Percentiles rank a stretch among this genome's conserved stretches.
These are phyloP conservation scores for Osmerus mordax DNA, from an alignment of 2,113 vertebrate genomes.

Conservation along the genomic window DNA sequence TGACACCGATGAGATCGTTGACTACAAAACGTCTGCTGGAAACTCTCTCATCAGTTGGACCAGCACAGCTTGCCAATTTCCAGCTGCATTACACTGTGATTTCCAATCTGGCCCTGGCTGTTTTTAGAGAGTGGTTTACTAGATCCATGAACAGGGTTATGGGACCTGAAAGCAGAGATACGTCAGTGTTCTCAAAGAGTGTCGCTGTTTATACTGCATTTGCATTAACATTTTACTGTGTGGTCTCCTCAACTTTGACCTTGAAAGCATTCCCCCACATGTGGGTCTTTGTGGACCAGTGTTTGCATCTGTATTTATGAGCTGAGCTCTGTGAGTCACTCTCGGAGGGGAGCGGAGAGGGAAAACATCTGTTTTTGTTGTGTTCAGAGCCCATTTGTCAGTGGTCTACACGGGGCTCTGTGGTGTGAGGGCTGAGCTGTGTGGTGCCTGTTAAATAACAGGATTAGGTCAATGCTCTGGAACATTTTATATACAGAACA, in stretches of 20 bases:
- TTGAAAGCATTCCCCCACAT: constrained; percentile 36
- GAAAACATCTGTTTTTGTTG: constrained; percentile 58
- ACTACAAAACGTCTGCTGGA: constrained; percentile 44
- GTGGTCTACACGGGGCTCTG: constrained; percentile 27
- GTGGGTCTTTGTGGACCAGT: constrained; percentile 23
- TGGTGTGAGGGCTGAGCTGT: constrained; percentile 17
- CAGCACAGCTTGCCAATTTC: constrained; percentile 24
- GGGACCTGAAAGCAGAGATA: constrained; percentile 3
- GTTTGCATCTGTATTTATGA: constrained; percentile 57
- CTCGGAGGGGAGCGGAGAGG: neutral
- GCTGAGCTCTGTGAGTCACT: constrained; percentile 48
- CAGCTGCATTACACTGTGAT: constrained; percentile 41
- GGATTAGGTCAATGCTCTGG: constrained; percentile 9
- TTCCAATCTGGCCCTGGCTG: constrained; percentile 29
- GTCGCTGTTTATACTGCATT: neutral
- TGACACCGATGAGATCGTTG: constrained; percentile 35
- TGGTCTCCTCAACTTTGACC: constrained; percentile 38
- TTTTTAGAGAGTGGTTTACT: constrained; percentile 25
- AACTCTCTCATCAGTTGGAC: constrained; percentile 44
- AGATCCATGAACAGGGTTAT: constrained; percentile 13
- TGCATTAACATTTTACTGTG: constrained; percentile 31
- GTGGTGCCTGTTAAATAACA: constrained; percentile 3
- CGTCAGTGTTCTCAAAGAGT: constrained; percentile 17
- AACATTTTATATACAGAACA: constrained; percentile 14
- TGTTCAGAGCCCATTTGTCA: constrained; percentile 33